Evolutionary conservation across 2,797 vertebrate species (phyloP).

Genomic region (Sebastes taczanowskii): DNA sequence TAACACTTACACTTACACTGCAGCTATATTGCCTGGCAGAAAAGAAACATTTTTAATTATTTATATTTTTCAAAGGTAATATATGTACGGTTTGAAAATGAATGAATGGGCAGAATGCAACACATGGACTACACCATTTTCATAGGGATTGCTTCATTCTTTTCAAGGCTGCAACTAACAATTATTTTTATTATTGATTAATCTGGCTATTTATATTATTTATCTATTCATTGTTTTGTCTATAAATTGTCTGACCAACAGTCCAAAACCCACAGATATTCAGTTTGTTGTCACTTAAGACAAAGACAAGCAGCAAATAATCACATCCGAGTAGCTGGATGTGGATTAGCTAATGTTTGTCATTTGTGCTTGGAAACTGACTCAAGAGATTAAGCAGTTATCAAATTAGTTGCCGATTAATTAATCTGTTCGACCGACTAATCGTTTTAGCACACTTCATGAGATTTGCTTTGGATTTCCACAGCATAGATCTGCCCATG

Average conservation of each 20-base stretch:
- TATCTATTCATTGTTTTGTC: neutral
- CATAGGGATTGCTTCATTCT: neutral
- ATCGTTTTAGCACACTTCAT: neutral
- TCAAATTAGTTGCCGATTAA: neutral
- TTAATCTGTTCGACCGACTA: neutral
- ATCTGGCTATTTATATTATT: neutral
- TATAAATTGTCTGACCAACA: neutral
- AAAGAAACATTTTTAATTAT: neutral
- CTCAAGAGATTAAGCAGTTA: neutral
- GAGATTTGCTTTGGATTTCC: neutral
- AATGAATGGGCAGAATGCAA: neutral
- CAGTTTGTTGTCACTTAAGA: neutral
- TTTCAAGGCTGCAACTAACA: neutral
- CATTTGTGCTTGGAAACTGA: neutral
- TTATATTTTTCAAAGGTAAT: neutral
- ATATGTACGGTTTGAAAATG: neutral
- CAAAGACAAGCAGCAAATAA: neutral
- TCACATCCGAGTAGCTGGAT: neutral
- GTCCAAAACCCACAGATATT: neutral
- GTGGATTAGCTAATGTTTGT: neutral
- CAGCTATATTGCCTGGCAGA: neutral
- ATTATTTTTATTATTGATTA: neutral
- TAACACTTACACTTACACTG: slow-evolving; percentile 14
- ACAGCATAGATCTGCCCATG: neutral
- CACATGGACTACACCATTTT: neutral